Conservation (phyloP, 2,797 vertebrate species). For the Kryptopterus vitreolus region DNA sequence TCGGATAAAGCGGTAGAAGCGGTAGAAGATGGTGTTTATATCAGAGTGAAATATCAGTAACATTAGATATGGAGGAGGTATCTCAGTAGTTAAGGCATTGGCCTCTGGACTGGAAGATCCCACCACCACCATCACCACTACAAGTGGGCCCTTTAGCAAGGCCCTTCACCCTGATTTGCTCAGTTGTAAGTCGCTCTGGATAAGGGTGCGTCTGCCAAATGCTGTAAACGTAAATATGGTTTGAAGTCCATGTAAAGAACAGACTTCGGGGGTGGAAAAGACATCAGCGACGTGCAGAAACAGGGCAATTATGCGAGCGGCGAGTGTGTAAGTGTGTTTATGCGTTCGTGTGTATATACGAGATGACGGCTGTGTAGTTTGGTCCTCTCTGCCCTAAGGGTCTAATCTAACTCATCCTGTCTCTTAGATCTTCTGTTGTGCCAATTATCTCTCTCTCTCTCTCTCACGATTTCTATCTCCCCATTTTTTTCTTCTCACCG, state of each 20-base stretch:
- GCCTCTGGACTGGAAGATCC: too few species aligned
- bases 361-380: conserved; percentile 30
- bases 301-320: conserved; percentile 28
- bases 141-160: too few species aligned
- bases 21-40: too few species aligned
- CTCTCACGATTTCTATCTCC: neutral
- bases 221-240: too few species aligned
- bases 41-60: conserved; percentile 5
- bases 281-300: conserved; percentile 25
- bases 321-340: conserved; percentile 31
- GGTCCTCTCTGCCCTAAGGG: conserved; percentile 34
- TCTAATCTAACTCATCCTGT: conserved; percentile 33
- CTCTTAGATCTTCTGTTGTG: conserved; percentile 31
- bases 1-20: too few species aligned
- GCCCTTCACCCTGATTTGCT: too few species aligned
- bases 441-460: conserved; percentile 31
- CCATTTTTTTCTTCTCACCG: conserved; percentile 3
- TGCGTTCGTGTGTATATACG: conserved; percentile 13
- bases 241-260: conserved; percentile 4
- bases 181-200: too few species aligned
- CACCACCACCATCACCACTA: too few species aligned
- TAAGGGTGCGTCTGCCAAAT: too few species aligned
- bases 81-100: too few species aligned
- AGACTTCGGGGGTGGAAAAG: conserved; percentile 16
- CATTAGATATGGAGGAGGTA: too few species aligned